A percentile compares a stretch with the other conserved stretches of the same genome.
Conservation (phyloP, 2,888 invertebrate genomes). For the Mythimna pallens region DNA sequence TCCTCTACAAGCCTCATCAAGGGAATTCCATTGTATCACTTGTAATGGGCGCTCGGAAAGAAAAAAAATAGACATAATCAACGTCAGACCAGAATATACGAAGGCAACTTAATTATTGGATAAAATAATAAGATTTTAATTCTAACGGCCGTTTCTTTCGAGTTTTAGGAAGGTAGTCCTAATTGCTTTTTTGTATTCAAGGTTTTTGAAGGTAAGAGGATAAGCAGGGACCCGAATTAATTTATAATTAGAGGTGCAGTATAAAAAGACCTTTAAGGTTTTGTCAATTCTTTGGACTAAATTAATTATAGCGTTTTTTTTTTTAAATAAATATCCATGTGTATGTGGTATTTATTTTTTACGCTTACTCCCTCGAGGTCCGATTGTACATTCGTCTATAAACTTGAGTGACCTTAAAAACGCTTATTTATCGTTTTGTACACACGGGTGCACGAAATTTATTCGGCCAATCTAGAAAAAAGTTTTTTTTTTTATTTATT, state of each 20-base stretch:
- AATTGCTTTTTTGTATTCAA: slow-evolving; percentile 45
- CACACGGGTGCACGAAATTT: too few relatives aligned
- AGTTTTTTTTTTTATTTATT: too few relatives aligned
- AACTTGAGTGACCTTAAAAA: too few relatives aligned
- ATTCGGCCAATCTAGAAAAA: too few relatives aligned
- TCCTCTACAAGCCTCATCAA: slow-evolving; percentile 78
- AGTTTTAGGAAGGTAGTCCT: slow-evolving; percentile 50
- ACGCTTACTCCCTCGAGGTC: too few relatives aligned
- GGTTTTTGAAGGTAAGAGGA: slow-evolving; percentile 13
- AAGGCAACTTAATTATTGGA: slow-evolving; percentile 67
- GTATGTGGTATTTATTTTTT: too few relatives aligned
- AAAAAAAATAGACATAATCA: slow-evolving; percentile 80
- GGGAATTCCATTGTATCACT: slow-evolving; percentile 83
- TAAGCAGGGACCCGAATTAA: slow-evolving; percentile 35
- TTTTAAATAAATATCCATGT: too few relatives aligned
- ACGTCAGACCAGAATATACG: slow-evolving; percentile 66
- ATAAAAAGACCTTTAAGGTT: background rate
- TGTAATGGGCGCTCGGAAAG: slow-evolving; percentile 76
- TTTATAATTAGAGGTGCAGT: slow-evolving; percentile 27
- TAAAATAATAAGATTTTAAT: slow-evolving; percentile 66
- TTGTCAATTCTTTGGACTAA: slow-evolving; percentile 1
- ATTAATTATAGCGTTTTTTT: background rate
- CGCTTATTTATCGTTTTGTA: too few relatives aligned
- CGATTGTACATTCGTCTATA: too few relatives aligned
- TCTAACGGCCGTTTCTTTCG: slow-evolving; percentile 43